Conservation (phyloP, 2,113 vertebrate species). For the Hippocampus barbouri region DNA sequence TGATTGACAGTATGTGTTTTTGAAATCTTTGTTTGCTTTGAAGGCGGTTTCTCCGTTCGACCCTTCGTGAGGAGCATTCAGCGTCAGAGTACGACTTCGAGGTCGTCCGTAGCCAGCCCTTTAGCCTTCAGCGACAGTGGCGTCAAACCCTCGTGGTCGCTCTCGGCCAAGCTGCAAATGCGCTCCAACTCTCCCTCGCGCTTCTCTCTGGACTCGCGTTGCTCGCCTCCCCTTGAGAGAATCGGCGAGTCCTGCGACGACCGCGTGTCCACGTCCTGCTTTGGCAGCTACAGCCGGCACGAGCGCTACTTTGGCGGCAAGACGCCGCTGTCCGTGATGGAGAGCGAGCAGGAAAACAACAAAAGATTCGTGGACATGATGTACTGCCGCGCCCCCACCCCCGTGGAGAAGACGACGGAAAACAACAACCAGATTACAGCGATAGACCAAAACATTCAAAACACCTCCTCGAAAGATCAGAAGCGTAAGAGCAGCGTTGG, state of each 20-base stretch:
- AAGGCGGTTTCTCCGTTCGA: slow-evolving; percentile 93
- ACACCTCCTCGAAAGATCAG: slow-evolving; percentile 82
- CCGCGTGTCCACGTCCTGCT: slow-evolving; percentile 90
- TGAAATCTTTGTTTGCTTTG: slow-evolving; percentile 11
- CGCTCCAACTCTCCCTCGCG: slow-evolving; percentile 91
- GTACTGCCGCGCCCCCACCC: slow-evolving; percentile 71
- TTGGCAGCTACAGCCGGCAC: slow-evolving; percentile 78
- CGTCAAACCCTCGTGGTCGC: slow-evolving; percentile 86
- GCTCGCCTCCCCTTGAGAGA: slow-evolving; percentile 85
- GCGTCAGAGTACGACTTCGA: slow-evolving; percentile 87
- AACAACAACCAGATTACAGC: slow-evolving; percentile 92
- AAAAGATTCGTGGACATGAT: slow-evolving; percentile 71
- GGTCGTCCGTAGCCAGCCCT: slow-evolving; percentile 91
- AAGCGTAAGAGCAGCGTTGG: slow-evolving; percentile 69
- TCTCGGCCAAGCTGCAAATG: slow-evolving; percentile 89
- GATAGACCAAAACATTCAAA: slow-evolving; percentile 84
- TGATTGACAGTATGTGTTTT: background rate
- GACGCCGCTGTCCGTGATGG: slow-evolving; percentile 88
- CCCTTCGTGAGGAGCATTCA: slow-evolving; percentile 96
- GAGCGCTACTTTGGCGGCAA: slow-evolving; percentile 80
- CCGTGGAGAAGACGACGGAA: slow-evolving; percentile 77
- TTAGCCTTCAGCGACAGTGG: slow-evolving; percentile 85
- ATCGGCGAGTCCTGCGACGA: slow-evolving; percentile 88
- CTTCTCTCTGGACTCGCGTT: slow-evolving; percentile 92
- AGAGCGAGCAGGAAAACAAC: slow-evolving; percentile 78